These are phyloP conservation scores for Neocrepidodera transversa DNA, from an alignment of 2,888 invertebrate species.

Conservation along the genomic window DNA sequence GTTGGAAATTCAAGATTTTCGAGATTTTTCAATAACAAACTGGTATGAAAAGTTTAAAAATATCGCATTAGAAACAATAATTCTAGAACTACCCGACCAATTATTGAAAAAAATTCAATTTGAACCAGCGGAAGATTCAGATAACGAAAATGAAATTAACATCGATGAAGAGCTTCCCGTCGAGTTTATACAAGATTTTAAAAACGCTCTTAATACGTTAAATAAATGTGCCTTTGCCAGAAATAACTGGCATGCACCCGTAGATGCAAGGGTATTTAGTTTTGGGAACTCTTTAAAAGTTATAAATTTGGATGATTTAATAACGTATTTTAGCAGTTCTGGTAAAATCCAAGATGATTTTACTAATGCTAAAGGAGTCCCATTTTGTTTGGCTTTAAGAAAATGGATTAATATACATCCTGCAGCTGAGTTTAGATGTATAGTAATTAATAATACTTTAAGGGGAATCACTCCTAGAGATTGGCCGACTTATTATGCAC, in stretches of 20 bases:
- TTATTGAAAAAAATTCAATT: constrained; percentile 47
- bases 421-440: constrained; percentile 57
- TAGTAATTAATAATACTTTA: constrained; percentile 55
- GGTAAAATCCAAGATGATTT: constrained; percentile 54
- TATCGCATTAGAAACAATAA: constrained; percentile 49
- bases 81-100: constrained; percentile 50
- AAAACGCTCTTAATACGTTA: constrained; percentile 50
- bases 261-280: constrained; percentile 57
- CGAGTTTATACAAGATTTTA: constrained; percentile 44
- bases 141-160: constrained; percentile 36
- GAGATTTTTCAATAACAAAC: constrained; percentile 53
- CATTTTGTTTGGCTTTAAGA: constrained; percentile 53
- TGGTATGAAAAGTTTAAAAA: constrained; percentile 54
- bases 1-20: constrained; percentile 53
- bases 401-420: constrained; percentile 58
- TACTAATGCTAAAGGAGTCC: constrained; percentile 45
- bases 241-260: constrained; percentile 58
- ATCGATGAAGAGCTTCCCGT: constrained; percentile 33
- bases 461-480: constrained; percentile 57
- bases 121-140: constrained; percentile 41
- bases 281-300: constrained; percentile 54
- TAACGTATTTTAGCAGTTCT: constrained; percentile 53
- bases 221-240: constrained; percentile 53
- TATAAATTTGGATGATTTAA: constrained; percentile 51
- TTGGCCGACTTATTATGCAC: constrained; percentile 57